Evolutionary conservation across 2,888 invertebrate genomes (phyloP), one percentile per base, ranked within the genome.

Genomic region (Escarpia spicata): DNA sequence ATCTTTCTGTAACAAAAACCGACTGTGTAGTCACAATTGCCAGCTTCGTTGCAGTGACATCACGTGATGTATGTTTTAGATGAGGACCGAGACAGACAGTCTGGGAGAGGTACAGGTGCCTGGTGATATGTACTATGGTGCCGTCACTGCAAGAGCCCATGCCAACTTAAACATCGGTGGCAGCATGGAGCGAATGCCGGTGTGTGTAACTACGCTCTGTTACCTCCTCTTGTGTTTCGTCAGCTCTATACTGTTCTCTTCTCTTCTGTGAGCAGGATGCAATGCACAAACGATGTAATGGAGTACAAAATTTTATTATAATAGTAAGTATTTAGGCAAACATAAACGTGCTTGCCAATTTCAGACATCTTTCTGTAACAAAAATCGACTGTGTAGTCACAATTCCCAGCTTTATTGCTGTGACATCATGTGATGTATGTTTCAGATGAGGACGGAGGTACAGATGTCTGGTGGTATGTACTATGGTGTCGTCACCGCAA

Each of bases 151-250:
- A 94, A 97, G 99, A 94, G 99, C 99, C 6, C 97, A 98, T 94
- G 98, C 98, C 96, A 99, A 99, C 97, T 99, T 99, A 97, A 98
- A 99, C 91, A 99, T 99, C 96, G 99, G 99, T 44, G 99, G 98
- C 37, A 97, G 97, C 93, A 97, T 98, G 93, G 99, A 99, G 97
- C 97, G 98, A 94, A 99, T 99, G 99, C 99, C 99, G 94, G 99
- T 99, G 97, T n/a, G n/a, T 97, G 97, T 90, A 43, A 37, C 60
- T 75, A 75, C 75, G 6, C 75, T n/a, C n/a, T n/a, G n/a, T n/a
- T n/a, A n/a, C n/a, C n/a, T n/a, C n/a, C n/a, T n/a, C n/a, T n/a
- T n/a, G n/a, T n/a, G n/a, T n/a, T n/a, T n/a, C n/a, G n/a, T n/a
- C n/a, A n/a, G n/a, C n/a, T n/a, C n/a, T n/a, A n/a, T n/a, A n/a